Conservation (phyloP, 2,113 vertebrate genomes). For the Ceyx melanurus region DNA sequence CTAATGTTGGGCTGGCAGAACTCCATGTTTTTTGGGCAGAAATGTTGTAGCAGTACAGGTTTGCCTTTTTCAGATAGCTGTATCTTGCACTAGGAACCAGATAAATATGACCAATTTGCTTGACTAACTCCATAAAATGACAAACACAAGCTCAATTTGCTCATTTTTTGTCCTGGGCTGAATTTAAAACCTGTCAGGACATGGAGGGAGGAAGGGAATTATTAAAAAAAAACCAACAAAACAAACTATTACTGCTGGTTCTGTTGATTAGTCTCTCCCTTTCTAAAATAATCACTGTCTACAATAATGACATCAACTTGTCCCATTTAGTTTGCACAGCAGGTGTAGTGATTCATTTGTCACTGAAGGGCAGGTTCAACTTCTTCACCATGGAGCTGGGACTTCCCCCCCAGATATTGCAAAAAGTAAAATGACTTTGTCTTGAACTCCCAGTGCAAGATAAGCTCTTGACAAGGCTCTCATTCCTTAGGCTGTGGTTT, state of each 20-base stretch:
- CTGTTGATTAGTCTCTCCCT: background rate
- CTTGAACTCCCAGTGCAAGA: background rate
- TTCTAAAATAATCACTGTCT: background rate
- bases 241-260: background rate
- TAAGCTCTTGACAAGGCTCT: slow-evolving; percentile 15
- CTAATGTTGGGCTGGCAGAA: background rate
- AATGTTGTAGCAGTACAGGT: background rate
- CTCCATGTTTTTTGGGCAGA: background rate
- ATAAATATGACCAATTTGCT: background rate
- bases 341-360: background rate
- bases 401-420: background rate
- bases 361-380: slow-evolving; percentile 6
- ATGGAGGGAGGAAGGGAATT: too few relatives aligned
- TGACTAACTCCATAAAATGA: background rate
- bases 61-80: background rate
- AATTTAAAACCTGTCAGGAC: background rate
- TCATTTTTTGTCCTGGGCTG: background rate
- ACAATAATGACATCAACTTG: background rate
- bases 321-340: background rate
- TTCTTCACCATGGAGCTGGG: background rate
- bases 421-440: slow-evolving; percentile 4
- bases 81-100: background rate
- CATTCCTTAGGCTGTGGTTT: background rate
- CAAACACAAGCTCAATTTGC: background rate
- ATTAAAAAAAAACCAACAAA: background rate